phyloP scores from a whole-genome alignment of 2,888 invertebrate genomes.

The Drosophila neotestacea region DNA sequence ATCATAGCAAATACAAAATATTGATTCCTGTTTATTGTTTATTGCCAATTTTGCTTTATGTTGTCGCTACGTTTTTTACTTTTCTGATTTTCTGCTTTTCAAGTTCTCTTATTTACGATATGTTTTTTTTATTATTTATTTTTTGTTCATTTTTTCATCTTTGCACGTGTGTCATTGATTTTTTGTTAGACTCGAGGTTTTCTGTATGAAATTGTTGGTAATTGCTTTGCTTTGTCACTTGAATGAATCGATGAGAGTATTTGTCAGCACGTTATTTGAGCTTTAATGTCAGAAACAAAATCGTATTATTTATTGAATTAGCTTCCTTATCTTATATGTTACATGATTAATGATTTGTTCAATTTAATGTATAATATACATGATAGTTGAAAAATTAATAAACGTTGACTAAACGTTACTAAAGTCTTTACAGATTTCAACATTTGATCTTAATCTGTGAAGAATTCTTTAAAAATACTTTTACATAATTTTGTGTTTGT shows the following conservation, averaged over 20 bases:
- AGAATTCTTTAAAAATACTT: too few relatives aligned
- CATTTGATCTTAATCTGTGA: too few relatives aligned
- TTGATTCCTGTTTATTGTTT: constrained; percentile 43
- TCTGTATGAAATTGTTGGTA: constrained; percentile 2
- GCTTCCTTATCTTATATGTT: too few relatives aligned
- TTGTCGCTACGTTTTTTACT: constrained; percentile 8
- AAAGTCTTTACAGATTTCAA: too few relatives aligned
- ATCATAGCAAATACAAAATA: constrained; percentile 28
- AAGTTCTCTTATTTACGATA: constrained; percentile 17
- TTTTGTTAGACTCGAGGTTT: constrained; percentile 20
- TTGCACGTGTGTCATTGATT: constrained; percentile 56
- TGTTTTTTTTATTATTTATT: neutral
- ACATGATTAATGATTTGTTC: too few relatives aligned
- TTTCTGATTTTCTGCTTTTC: constrained; percentile 17
- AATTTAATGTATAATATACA: too few relatives aligned
- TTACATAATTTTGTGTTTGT: too few relatives aligned
- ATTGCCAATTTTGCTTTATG: constrained; percentile 32
- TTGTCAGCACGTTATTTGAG: neutral
- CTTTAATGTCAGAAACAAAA: too few relatives aligned
- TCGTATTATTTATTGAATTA: too few relatives aligned
- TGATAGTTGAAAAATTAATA: too few relatives aligned
- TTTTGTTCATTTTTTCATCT: constrained; percentile 20
- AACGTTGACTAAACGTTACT: too few relatives aligned
- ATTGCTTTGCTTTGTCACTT: constrained; percentile 1
- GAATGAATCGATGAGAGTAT: constrained; percentile 18